Percentiles rank a stretch among this genome's conserved stretches.
Conservation (phyloP, 2,797 vertebrate genomes). For the Halcyon smyrnensis region DNA sequence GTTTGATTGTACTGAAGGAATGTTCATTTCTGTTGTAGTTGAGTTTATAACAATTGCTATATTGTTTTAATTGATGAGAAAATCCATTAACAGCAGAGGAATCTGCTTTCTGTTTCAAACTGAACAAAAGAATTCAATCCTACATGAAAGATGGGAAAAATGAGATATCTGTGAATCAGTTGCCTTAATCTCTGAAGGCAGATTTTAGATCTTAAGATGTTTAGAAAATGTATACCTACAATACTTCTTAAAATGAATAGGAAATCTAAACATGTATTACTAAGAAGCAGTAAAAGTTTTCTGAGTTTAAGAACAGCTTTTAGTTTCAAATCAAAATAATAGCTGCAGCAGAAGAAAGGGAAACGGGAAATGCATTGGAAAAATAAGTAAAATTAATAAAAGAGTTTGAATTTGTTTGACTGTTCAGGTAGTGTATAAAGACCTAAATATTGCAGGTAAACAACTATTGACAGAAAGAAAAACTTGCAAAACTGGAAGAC, state of each 20-base stretch:
- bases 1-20: neutral
- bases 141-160: neutral
- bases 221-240: neutral
- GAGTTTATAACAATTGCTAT: neutral
- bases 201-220: neutral
- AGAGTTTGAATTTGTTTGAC: neutral
- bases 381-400: neutral
- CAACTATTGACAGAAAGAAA: neutral
- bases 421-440: neutral
- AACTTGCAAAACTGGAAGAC: neutral
- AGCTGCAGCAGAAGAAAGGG: neutral
- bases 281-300: neutral
- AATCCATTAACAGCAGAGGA: neutral
- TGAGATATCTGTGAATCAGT: neutral
- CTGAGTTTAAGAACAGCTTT: neutral
- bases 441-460: neutral
- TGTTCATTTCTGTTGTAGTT: neutral
- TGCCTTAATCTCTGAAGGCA: neutral
- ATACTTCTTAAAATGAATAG: neutral
- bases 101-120: neutral
- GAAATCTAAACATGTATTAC: neutral
- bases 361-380: neutral
- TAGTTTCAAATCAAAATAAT: neutral
- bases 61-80: neutral
- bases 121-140: neutral